Conservation (phyloP, 2,113 vertebrate genomes). For the Gopherus evgoodei region DNA sequence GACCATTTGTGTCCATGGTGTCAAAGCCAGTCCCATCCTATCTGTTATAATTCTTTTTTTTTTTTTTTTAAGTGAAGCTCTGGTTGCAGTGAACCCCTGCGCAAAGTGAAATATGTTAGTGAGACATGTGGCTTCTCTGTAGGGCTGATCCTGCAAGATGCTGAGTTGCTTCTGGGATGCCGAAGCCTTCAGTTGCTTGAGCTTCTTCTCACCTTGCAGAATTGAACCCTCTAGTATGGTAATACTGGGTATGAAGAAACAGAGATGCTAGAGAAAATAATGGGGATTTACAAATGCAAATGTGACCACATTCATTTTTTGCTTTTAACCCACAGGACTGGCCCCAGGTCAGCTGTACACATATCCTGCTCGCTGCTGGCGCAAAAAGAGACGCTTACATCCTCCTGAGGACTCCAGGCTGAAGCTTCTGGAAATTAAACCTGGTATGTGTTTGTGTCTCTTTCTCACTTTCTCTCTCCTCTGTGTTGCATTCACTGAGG, state of each 20-base stretch:
- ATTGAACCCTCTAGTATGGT: slow-evolving; percentile 14
- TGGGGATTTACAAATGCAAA: slow-evolving; percentile 46
- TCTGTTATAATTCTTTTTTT: not conserved
- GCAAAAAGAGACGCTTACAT: slow-evolving; percentile 94
- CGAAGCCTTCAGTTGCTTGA: not conserved
- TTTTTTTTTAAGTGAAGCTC: slow-evolving; percentile 64
- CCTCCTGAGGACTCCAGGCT: slow-evolving; percentile 90
- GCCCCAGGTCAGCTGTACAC: slow-evolving; percentile 95
- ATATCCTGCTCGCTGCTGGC: slow-evolving; percentile 97
- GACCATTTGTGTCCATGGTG: not conserved
- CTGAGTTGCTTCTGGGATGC: slow-evolving; percentile 23
- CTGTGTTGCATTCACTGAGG: not conserved
- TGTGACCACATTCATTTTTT: slow-evolving; percentile 53
- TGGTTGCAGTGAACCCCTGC: slow-evolving; percentile 39
- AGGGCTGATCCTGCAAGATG: slow-evolving; percentile 45
- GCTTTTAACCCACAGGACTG: slow-evolving; percentile 82
- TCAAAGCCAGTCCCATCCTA: not conserved
- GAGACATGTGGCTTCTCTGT: slow-evolving; percentile 52
- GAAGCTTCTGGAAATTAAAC: slow-evolving; percentile 91
- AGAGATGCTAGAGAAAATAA: slow-evolving; percentile 28
- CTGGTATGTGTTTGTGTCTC: slow-evolving; percentile 82
- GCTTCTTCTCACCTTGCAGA: slow-evolving; percentile 6
- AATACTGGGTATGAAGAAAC: slow-evolving; percentile 21
- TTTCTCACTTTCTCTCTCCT: not conserved
- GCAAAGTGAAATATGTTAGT: slow-evolving; percentile 49